Conservation (phyloP, 2,888 invertebrate genomes). For the Cantharis nigra region DNA sequence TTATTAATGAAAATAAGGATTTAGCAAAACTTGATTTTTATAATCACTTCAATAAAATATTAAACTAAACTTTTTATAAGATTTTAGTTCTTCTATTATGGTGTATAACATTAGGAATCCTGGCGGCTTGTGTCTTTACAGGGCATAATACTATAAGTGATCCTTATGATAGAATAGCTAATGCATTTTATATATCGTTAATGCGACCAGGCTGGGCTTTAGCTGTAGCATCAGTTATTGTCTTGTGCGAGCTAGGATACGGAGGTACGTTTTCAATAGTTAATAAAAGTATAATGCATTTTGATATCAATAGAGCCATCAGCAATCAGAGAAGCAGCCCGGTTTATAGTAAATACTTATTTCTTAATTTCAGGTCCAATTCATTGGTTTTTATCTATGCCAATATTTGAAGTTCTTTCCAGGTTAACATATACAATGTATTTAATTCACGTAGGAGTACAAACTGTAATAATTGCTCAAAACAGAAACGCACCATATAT, state of each 20-base stretch:
- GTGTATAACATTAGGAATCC: not conserved
- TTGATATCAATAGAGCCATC: no score
- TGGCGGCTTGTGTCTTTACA: not conserved
- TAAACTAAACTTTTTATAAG: not conserved
- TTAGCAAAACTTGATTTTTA: no score
- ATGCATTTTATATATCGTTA: conserved; percentile 48
- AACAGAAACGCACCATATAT: conserved; percentile 19
- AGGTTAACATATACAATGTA: conserved; percentile 59
- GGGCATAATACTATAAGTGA: not conserved
- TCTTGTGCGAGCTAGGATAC: conserved; percentile 57
- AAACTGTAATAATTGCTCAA: conserved; percentile 29
- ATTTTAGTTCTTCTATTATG: not conserved
- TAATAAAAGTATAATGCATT: no score
- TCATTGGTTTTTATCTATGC: conserved; percentile 57
- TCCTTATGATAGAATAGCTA: conserved; percentile 29
- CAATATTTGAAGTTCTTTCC: conserved; percentile 58
- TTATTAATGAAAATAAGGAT: no score
- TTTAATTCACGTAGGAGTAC: conserved; percentile 55
- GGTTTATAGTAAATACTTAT: not conserved
- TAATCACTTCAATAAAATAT: no score
- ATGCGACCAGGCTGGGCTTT: conserved; percentile 57
- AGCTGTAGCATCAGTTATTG: conserved; percentile 57
- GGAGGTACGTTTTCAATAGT: conserved; percentile 50
- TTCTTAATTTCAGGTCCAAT: conserved; percentile 53
- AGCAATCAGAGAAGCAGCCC: no score